A percentile compares a stretch with the other conserved stretches of the same genome.
Conservation (phyloP, 2,888 invertebrate species). For the Rhagonycha fulva region DNA sequence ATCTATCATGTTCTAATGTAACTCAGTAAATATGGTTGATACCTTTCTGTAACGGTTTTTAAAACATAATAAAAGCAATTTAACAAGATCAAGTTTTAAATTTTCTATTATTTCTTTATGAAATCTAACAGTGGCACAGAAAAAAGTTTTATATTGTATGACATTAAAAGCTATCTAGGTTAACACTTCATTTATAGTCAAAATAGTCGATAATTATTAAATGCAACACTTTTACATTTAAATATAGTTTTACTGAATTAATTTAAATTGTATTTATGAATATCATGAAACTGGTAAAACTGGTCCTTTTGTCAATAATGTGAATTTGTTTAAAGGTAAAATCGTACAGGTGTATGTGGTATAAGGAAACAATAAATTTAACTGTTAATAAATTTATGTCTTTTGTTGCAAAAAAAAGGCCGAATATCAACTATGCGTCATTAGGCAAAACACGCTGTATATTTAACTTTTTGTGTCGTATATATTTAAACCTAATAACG, state of each 20-base stretch:
- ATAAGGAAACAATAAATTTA: not conserved
- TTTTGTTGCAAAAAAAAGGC: not conserved
- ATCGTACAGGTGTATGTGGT: not conserved
- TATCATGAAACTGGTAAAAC: not conserved
- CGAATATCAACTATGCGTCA: not conserved
- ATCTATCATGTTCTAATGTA: not conserved
- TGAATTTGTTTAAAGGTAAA: not conserved
- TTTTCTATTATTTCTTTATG: not conserved
- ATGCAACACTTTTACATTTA: not conserved
- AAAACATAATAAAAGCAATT: not conserved
- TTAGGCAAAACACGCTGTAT: not conserved
- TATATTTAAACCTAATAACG: not conserved
- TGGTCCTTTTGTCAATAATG: not conserved
- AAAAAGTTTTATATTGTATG: not conserved
- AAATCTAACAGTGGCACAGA: not conserved
- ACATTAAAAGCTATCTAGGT: not conserved
- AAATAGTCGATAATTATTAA: not conserved
- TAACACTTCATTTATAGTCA: not conserved
- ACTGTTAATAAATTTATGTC: not conserved
- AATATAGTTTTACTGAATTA: not conserved
- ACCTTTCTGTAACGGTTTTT: not conserved
- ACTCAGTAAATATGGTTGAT: not conserved
- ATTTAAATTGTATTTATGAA: not conserved
- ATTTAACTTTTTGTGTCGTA: not conserved
- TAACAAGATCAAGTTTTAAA: not conserved